Percentiles rank a stretch among this genome's conserved stretches.
These are phyloP conservation scores for Apamea sordens DNA, from an alignment of 2,888 invertebrate species.

Conservation along the genomic window DNA sequence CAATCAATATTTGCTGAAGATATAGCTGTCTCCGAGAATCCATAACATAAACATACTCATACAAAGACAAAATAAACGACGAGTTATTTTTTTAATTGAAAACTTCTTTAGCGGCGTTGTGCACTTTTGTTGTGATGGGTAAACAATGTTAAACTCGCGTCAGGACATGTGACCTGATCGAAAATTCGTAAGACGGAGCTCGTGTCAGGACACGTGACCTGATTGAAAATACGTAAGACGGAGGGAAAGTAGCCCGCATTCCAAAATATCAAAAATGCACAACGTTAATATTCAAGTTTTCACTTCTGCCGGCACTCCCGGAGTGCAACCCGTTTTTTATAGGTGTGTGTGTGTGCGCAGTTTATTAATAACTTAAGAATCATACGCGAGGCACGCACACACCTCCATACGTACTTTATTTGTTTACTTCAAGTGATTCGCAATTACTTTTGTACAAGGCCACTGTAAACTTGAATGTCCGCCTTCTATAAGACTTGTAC, in stretches of 20 bases:
- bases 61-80: background rate
- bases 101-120: too few relatives aligned
- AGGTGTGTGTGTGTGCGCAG: background rate
- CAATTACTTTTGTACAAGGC: constrained; percentile 40
- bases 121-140: too few relatives aligned
- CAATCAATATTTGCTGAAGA: background rate
- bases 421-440: constrained; percentile 42
- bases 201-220: too few relatives aligned
- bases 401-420: constrained; percentile 12
- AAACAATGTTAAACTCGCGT: too few relatives aligned
- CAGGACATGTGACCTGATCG: too few relatives aligned
- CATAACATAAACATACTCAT: constrained; percentile 1
- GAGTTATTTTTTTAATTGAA: background rate
- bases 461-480: background rate
- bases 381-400: background rate
- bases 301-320: too few relatives aligned
- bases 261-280: too few relatives aligned
- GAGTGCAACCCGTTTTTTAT: background rate
- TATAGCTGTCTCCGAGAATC: background rate
- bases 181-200: too few relatives aligned
- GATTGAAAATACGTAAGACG: too few relatives aligned
- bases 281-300: too few relatives aligned
- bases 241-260: too few relatives aligned
- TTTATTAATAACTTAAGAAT: constrained; percentile 17
- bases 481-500: constrained; percentile 28